Percentiles rank a stretch among this genome's conserved stretches.
These are phyloP conservation scores for Gavialis gangeticus DNA, from an alignment of 2,113 vertebrate genomes.

Conservation along the genomic window DNA sequence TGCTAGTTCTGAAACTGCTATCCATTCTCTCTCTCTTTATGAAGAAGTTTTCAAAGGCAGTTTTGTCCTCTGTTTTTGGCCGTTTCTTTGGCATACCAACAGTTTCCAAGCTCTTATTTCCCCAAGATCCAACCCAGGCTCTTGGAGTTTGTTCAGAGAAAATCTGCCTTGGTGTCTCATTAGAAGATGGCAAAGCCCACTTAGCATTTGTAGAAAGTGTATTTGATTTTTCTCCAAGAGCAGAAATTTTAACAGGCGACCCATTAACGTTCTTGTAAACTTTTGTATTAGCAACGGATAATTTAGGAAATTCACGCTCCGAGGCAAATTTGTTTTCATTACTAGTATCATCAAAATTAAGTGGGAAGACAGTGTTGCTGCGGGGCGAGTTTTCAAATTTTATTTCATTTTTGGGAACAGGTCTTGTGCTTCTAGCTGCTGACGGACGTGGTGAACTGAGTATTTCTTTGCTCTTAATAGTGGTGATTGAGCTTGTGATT, in stretches of 20 bases:
- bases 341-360: not conserved
- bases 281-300: slow-evolving; percentile 78
- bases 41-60: slow-evolving; percentile 68
- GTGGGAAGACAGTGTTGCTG: not conserved
- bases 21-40: slow-evolving; percentile 7
- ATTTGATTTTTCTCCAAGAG: not conserved
- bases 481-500: not conserved
- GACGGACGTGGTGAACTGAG: slow-evolving; percentile 9
- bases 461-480: not conserved
- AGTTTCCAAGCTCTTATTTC: not conserved
- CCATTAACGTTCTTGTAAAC: slow-evolving; percentile 81
- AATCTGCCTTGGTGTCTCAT: not conserved
- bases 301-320: slow-evolving; percentile 66
- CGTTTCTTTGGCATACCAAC: slow-evolving; percentile 18
- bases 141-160: not conserved
- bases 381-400: slow-evolving; percentile 28
- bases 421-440: not conserved
- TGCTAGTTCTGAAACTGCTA: not conserved
- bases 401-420: slow-evolving; percentile 32
- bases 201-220: not conserved
- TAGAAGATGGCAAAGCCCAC: not conserved
- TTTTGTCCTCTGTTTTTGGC: slow-evolving; percentile 62
- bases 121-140: not conserved
- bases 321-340: slow-evolving; percentile 12
- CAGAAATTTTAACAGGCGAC: slow-evolving; percentile 78